A percentile compares a stretch with the other conserved stretches of the same genome.
Conservation (phyloP, 2,888 invertebrate species). For the Lasioglossum malachurum region DNA sequence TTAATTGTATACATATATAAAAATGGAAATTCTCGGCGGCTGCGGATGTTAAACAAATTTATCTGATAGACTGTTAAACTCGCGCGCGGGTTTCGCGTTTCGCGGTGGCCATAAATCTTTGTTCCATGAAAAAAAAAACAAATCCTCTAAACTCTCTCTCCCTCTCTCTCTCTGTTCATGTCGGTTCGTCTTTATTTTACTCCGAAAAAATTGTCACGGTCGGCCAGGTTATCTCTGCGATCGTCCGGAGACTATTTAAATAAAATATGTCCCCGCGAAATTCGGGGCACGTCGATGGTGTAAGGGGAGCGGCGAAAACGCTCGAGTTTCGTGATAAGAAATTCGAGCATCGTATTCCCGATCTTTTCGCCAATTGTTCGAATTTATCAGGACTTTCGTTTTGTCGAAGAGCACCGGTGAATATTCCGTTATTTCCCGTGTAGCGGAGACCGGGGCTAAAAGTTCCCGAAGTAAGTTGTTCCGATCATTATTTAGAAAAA, state of each 20-base stretch:
- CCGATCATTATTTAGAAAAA: too few species aligned
- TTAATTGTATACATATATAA: conserved; percentile 35
- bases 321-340: conserved; percentile 39
- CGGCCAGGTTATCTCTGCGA: conserved; percentile 14
- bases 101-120: conserved; percentile 11
- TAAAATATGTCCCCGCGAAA: conserved; percentile 31
- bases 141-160: not conserved
- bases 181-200: not conserved
- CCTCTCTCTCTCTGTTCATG: not conserved
- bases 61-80: conserved; percentile 14
- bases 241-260: conserved; percentile 20
- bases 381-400: not conserved
- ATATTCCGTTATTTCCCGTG: not conserved
- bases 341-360: conserved; percentile 20
- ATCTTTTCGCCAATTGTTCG: conserved; percentile 2
- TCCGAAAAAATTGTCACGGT: conserved; percentile 32
- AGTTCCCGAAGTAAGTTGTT: too few species aligned
- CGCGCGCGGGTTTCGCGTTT: not conserved
- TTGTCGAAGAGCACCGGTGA: not conserved
- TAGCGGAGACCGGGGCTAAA: too few species aligned
- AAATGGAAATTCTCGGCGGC: conserved; percentile 16
- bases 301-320: conserved; percentile 4
- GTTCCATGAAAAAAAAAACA: not conserved
- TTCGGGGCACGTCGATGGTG: conserved; percentile 35
- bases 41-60: conserved; percentile 27